Conservation (phyloP, 2,113 vertebrate genomes). For the Xenopus borealis region DNA sequence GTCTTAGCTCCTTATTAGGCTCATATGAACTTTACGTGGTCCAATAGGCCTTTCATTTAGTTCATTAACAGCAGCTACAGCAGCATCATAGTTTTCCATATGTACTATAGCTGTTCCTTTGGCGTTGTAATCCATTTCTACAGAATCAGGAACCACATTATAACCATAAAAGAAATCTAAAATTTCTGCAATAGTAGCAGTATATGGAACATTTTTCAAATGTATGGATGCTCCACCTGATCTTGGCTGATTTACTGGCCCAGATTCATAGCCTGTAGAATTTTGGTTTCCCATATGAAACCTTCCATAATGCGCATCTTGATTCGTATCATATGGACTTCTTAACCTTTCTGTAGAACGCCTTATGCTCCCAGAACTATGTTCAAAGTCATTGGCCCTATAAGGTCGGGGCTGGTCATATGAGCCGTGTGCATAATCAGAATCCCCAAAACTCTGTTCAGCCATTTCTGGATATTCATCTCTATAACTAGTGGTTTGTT, state of each 20-base stretch:
- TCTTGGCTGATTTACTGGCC: slow-evolving; percentile 60
- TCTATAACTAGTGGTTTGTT: slow-evolving; percentile 50
- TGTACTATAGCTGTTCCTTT: slow-evolving; percentile 84
- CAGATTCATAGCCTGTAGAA: slow-evolving; percentile 59
- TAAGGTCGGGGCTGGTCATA: slow-evolving; percentile 55
- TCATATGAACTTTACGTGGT: slow-evolving; percentile 78
- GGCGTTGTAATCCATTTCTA: slow-evolving; percentile 79
- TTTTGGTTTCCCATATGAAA: slow-evolving; percentile 64
- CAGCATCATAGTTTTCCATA: slow-evolving; percentile 84
- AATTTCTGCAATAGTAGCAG: slow-evolving; percentile 85
- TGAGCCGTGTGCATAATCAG: slow-evolving; percentile 54
- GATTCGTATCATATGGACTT: slow-evolving; percentile 60
- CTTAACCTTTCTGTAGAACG: slow-evolving; percentile 37
- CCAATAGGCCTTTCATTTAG: slow-evolving; percentile 91
- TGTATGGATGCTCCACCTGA: slow-evolving; percentile 73
- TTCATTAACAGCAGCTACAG: slow-evolving; percentile 82
- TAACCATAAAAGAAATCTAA: slow-evolving; percentile 99
- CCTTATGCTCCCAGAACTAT: slow-evolving; percentile 54
- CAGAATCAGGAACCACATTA: slow-evolving; percentile 91
- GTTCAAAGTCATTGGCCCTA: slow-evolving; percentile 55
- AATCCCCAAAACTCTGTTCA: slow-evolving; percentile 53
- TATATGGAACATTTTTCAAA: slow-evolving; percentile 85
- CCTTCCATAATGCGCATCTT: slow-evolving; percentile 50
- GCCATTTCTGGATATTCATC: slow-evolving; percentile 50
- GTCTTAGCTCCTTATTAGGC: slow-evolving; percentile 67